These are phyloP conservation scores for Scalopus aquaticus DNA, from an alignment of 2,113 vertebrate species.

Conservation along the genomic window DNA sequence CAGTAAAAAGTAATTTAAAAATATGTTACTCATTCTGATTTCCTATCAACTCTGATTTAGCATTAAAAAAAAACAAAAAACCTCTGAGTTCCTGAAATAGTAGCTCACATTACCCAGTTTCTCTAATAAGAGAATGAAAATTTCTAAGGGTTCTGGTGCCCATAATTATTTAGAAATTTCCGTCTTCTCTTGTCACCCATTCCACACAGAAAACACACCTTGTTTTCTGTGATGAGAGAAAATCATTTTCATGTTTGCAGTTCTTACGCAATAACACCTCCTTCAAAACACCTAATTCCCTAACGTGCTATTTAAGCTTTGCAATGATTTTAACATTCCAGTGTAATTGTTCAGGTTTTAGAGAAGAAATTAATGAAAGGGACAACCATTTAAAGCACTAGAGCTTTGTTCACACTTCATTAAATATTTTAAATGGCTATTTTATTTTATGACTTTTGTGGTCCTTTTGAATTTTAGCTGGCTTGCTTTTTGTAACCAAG, in stretches of 20 bases:
- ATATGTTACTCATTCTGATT: background rate
- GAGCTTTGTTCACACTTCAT: constrained; percentile 72
- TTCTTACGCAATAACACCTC: constrained; percentile 52
- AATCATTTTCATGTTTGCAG: constrained; percentile 70
- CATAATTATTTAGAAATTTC: background rate
- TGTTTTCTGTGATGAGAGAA: constrained; percentile 53
- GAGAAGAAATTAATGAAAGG: constrained; percentile 63
- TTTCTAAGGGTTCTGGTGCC: background rate
- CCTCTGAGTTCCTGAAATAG: background rate
- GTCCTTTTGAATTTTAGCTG: constrained; percentile 60
- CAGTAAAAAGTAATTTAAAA: background rate
- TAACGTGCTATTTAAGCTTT: constrained; percentile 66
- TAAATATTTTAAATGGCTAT: constrained; percentile 68
- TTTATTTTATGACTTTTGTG: constrained; percentile 69
- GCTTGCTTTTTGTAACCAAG: constrained; percentile 68
- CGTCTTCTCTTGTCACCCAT: background rate
- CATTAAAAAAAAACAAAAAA: background rate
- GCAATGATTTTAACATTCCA: constrained; percentile 20
- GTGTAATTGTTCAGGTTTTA: constrained; percentile 44
- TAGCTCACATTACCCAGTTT: background rate
- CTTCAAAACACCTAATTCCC: constrained; percentile 56
- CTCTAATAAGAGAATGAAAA: background rate
- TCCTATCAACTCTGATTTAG: background rate
- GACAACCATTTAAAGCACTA: constrained; percentile 57
- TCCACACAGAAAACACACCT: constrained; percentile 7